Conservation (phyloP, 1,140 invertebrate species). For the Microplitis mediator region DNA sequence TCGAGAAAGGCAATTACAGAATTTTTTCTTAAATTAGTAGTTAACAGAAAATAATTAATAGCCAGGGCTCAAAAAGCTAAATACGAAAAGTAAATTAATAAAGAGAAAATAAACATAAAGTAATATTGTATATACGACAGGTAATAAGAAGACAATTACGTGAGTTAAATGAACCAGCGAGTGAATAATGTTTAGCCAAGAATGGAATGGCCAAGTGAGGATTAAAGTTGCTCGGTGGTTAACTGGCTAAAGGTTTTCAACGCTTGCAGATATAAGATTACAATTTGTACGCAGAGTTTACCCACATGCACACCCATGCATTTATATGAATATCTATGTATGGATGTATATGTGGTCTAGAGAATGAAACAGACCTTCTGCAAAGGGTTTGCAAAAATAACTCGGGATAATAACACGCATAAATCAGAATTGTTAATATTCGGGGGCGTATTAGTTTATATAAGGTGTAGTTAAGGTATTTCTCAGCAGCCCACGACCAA, state of each 20-base stretch:
- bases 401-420: conserved; percentile 61
- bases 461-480: conserved; percentile 39
- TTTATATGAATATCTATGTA: conserved; percentile 5
- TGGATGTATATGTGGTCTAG: not conserved
- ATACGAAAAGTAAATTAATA: no score
- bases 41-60: no score
- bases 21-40: no score
- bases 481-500: conserved; percentile 27
- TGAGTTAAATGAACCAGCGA: conserved; percentile 22
- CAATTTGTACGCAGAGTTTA: conserved; percentile 12
- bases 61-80: no score
- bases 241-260: not conserved
- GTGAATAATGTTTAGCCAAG: conserved; percentile 23
- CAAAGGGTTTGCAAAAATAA: conserved; percentile 50
- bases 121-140: conserved; percentile 23
- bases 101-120: not conserved
- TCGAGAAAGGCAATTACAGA: no score
- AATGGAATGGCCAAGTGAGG: conserved; percentile 9
- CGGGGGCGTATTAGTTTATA: conserved; percentile 53
- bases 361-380: conserved; percentile 4
- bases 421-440: conserved; percentile 62
- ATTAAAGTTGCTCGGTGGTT: conserved; percentile 10
- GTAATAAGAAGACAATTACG: conserved; percentile 36
- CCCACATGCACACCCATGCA: not conserved
- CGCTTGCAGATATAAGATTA: conserved; percentile 21